Percentiles rank a stretch among this genome's conserved stretches.
Conservation (phyloP, 2,113 vertebrate genomes). For the Mandrillus leucophaeus region DNA sequence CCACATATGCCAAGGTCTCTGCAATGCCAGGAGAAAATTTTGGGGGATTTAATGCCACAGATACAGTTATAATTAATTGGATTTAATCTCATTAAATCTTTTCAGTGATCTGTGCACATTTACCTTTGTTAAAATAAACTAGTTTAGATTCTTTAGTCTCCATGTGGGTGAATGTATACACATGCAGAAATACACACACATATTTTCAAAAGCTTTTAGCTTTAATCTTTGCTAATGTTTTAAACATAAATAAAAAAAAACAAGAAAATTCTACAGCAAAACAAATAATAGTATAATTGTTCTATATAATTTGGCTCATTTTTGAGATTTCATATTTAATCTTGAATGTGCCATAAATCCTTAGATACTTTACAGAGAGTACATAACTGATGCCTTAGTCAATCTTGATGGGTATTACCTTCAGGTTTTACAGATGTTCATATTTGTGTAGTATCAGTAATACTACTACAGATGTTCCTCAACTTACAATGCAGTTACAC, state of each 20-base stretch:
- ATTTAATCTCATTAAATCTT: constrained; percentile 71
- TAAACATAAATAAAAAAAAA: not conserved
- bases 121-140: constrained; percentile 53
- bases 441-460: not conserved
- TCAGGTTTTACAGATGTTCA: not conserved
- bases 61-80: constrained; percentile 76
- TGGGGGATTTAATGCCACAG: constrained; percentile 47
- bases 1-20: constrained; percentile 70
- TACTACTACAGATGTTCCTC: not conserved
- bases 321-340: not conserved
- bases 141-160: constrained; percentile 48
- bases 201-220: not conserved
- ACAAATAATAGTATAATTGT: not conserved
- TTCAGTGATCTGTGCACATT: constrained; percentile 64
- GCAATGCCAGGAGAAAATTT: constrained; percentile 75
- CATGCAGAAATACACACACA: not conserved
- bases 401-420: not conserved
- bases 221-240: not conserved
- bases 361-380: not conserved
- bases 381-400: not conserved
- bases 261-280: not conserved
- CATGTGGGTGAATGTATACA: not conserved
- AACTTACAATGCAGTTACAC: not conserved
- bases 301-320: not conserved
- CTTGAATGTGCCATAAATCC: not conserved